Conservation (phyloP, 2,797 vertebrate species). For the Loriculus beryllinus region DNA sequence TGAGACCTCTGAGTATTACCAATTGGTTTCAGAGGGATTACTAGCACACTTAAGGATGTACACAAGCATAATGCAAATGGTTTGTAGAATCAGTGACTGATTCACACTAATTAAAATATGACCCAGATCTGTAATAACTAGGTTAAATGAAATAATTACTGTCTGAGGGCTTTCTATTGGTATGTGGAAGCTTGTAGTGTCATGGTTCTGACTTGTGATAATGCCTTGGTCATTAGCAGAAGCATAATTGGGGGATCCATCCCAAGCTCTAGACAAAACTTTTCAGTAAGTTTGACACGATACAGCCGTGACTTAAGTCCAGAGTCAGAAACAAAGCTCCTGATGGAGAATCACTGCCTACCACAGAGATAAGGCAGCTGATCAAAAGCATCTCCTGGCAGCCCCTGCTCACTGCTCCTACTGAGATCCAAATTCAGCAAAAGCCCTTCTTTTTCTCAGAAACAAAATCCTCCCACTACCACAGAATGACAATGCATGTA, state of each 20-base stretch:
- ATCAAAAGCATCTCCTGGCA: neutral
- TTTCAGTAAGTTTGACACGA: neutral
- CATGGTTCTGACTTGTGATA: neutral
- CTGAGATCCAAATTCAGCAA: neutral
- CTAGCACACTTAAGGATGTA: neutral
- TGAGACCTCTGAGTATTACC: neutral
- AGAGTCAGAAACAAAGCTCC: neutral
- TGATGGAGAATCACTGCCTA: neutral
- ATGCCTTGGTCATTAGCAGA: neutral
- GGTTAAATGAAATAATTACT: neutral
- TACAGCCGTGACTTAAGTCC: neutral
- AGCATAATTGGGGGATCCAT: neutral
- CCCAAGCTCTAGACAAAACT: neutral
- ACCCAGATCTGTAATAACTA: neutral
- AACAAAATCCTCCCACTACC: neutral
- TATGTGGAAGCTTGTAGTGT: neutral
- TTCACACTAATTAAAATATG: conserved; percentile 20
- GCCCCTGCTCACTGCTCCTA: neutral
- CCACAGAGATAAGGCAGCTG: neutral
- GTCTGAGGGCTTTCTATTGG: neutral
- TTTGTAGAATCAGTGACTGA: neutral
- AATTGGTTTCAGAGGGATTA: neutral
- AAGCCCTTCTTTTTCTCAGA: neutral
- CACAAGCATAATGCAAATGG: neutral
- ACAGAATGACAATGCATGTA: neutral